These are phyloP conservation scores for Eupithecia inturbata DNA, from an alignment of 2,888 invertebrate species.

Conservation along the genomic window DNA sequence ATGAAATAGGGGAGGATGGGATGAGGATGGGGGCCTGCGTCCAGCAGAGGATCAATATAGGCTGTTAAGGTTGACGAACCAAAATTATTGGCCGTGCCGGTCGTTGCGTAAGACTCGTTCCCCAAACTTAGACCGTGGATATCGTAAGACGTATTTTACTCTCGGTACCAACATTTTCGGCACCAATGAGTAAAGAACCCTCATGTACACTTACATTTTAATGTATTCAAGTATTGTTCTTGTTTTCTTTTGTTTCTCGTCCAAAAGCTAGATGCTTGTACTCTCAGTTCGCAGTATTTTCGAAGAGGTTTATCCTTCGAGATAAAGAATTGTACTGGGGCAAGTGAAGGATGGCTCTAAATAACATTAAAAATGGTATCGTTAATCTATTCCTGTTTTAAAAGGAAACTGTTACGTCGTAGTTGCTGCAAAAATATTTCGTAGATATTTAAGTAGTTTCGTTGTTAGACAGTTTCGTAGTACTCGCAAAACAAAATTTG, in stretches of 20 bases:
- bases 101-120: too few species aligned
- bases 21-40: too few species aligned
- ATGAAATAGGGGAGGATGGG: too few species aligned
- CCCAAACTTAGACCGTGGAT: too few species aligned
- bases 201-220: not conserved
- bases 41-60: too few species aligned
- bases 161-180: not conserved
- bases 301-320: constrained; percentile 18
- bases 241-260: not conserved
- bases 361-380: constrained; percentile 6
- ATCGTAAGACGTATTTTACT: too few species aligned
- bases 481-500: too few species aligned
- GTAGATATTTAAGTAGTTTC: not conserved
- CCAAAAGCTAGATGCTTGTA: not conserved
- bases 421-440: not conserved
- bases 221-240: not conserved
- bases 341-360: constrained; percentile 12
- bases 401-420: not conserved
- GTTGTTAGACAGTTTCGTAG: too few species aligned
- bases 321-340: constrained; percentile 27
- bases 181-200: not conserved
- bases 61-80: too few species aligned
- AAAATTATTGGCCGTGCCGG: too few species aligned
- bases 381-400: not conserved
- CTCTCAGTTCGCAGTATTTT: constrained; percentile 20